Conservation (phyloP, 2,888 invertebrate genomes). For the Hemaris fuciformis region DNA sequence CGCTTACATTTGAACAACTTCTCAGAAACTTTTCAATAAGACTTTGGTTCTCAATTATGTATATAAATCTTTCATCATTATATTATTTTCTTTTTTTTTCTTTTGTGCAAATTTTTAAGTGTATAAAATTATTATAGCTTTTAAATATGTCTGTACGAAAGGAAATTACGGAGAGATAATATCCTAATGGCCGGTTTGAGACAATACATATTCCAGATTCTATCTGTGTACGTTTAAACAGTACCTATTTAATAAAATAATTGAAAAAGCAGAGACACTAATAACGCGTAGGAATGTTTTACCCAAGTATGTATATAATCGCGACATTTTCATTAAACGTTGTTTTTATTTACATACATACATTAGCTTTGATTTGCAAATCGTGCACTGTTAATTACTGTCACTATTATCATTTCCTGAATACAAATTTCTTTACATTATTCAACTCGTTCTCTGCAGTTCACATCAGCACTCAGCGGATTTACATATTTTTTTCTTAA, state of each 20-base stretch:
- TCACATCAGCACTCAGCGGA: constrained; percentile 32
- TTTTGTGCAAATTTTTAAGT: too few relatives aligned
- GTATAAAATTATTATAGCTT: too few relatives aligned
- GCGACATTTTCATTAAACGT: neutral
- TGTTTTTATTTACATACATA: neutral
- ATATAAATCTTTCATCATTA: too few relatives aligned
- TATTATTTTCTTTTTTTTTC: too few relatives aligned
- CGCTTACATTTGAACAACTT: too few relatives aligned
- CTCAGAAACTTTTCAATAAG: too few relatives aligned
- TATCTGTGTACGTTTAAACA: neutral
- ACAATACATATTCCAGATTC: neutral
- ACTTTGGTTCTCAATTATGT: too few relatives aligned
- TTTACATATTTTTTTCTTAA: constrained; percentile 31
- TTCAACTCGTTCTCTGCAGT: constrained; percentile 41
- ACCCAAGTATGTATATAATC: too few relatives aligned
- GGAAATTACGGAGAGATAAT: neutral
- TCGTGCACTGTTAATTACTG: neutral
- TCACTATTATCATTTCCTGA: neutral
- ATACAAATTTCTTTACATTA: neutral
- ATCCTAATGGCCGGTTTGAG: neutral
- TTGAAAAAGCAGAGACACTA: too few relatives aligned
- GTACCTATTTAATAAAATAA: too few relatives aligned
- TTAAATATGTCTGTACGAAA: neutral
- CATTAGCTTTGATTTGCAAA: neutral
- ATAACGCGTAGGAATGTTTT: too few relatives aligned